Evolutionary conservation across 37 sponge, comb jelly and placozoan genomes (phyloP).

Genomic region (Trichoplax adhaerens): DNA sequence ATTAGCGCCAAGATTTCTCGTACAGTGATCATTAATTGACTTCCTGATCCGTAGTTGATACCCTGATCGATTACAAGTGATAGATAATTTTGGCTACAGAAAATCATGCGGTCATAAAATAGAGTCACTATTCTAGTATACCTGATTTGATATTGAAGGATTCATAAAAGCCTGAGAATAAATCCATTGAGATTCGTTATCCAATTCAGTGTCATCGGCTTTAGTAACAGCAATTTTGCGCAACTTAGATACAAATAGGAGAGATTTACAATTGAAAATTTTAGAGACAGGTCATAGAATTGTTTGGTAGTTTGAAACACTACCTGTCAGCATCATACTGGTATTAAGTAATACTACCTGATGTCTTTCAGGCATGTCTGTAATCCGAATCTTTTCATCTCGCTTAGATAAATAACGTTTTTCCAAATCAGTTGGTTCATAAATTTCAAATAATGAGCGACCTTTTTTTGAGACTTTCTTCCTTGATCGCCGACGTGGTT

Average conservation of each 20-base stretch:
- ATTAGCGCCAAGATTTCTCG: too few relatives aligned
- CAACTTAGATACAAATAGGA: conserved; percentile 1
- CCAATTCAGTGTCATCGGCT: conserved; percentile 53
- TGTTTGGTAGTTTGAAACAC: background rate
- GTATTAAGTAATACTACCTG: too few relatives aligned
- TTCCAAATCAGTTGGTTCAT: conserved; percentile 85
- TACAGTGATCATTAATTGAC: too few relatives aligned
- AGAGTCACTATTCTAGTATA: conserved; percentile 3
- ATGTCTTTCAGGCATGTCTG: conserved; percentile 72
- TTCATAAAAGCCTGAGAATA: conserved; percentile 53
- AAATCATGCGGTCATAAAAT: too few relatives aligned
- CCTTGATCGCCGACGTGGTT: conserved; percentile 1
- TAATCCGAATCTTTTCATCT: conserved; percentile 65
- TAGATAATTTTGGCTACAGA: too few relatives aligned
- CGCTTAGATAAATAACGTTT: conserved; percentile 59
- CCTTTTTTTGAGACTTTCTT: conserved; percentile 1
- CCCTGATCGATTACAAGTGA: too few relatives aligned
- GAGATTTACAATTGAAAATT: background rate
- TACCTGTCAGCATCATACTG: background rate
- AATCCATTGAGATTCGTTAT: conserved; percentile 86
- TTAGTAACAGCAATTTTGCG: conserved; percentile 8
- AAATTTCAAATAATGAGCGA: conserved; percentile 15
- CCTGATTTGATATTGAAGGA: conserved; percentile 69
- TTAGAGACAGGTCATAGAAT: background rate
- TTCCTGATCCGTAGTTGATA: too few relatives aligned